Conservation (phyloP, 2,113 vertebrate species). For the Gallinago undulata region DNA sequence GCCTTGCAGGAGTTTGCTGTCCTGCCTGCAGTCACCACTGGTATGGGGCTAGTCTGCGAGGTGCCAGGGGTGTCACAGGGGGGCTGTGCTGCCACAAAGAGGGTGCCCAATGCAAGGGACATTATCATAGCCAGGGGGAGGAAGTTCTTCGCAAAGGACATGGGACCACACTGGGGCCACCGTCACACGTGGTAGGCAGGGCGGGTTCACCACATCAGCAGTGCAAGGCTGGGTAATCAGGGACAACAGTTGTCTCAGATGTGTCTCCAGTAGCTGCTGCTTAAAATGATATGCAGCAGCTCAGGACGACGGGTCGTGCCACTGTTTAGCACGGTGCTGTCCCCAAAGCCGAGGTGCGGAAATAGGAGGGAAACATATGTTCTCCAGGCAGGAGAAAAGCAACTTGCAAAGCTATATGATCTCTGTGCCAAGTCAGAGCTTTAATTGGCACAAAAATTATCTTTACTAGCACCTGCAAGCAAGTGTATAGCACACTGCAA, state of each 20-base stretch:
- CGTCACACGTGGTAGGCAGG: rapidly evolving
- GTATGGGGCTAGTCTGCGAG: not conserved
- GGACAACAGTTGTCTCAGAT: rapidly evolving
- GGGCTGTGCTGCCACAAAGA: not conserved
- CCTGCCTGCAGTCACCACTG: rapidly evolving
- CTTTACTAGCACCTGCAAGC: not conserved
- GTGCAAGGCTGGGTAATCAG: not conserved
- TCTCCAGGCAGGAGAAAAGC: slow-evolving; percentile 3
- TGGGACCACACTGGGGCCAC: not conserved
- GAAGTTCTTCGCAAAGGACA: not conserved
- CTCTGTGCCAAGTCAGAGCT: slow-evolving; percentile 24
- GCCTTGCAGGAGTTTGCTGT: not conserved
- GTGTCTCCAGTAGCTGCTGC: not conserved
- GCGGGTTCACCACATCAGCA: not conserved
- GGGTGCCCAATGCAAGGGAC: not conserved
- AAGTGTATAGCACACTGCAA: not conserved
- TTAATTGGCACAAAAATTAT: slow-evolving; percentile 28
- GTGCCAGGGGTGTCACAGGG: rapidly evolving
- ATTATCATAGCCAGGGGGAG: not conserved
- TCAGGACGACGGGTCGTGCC: not conserved
- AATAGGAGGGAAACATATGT: slow-evolving; percentile 20
- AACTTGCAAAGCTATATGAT: not conserved
- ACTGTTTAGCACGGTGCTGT: not conserved
- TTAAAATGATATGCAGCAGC: not conserved
- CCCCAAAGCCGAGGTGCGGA: not conserved